These are phyloP conservation scores for Epizoanthus ramosus DNA, from an alignment of 92 coral and sea anemone genomes.

Conservation along the genomic window DNA sequence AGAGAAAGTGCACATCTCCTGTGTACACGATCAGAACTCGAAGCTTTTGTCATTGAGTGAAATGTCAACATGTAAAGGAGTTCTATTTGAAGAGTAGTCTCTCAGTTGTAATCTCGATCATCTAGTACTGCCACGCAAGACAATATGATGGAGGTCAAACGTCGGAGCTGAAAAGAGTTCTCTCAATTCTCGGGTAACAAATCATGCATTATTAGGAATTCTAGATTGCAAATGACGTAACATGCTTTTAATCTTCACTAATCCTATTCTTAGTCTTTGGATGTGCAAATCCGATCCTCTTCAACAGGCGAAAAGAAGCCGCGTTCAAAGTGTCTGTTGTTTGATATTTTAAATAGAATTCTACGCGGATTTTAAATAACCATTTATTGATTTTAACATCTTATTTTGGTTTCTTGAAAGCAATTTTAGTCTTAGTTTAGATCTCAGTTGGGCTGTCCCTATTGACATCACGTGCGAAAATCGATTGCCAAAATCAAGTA, in stretches of 20 bases:
- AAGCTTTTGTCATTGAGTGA: no score
- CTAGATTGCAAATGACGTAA: neutral
- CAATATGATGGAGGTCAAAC: no score
- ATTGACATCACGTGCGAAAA: neutral
- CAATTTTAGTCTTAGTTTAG: neutral
- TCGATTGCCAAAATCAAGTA: neutral
- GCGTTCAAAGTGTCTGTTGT: neutral
- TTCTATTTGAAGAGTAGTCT: no score
- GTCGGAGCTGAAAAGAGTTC: no score
- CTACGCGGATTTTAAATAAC: neutral
- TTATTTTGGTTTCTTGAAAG: neutral
- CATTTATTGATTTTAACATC: no score
- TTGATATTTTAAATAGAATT: neutral
- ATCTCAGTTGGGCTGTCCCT: neutral
- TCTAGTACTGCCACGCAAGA: no score
- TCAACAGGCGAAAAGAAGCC: neutral
- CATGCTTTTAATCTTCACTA: conserved; percentile 2
- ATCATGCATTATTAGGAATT: neutral
- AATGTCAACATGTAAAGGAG: no score
- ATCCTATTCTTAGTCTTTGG: neutral
- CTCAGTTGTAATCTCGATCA: no score
- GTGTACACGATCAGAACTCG: no score
- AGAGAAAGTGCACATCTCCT: no score
- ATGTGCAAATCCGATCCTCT: neutral
- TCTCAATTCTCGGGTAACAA: no score